A percentile compares a stretch with the other conserved stretches of the same genome.
These are phyloP conservation scores for Drosophila dunni DNA, from an alignment of 1,140 invertebrate genomes.

Conservation along the genomic window DNA sequence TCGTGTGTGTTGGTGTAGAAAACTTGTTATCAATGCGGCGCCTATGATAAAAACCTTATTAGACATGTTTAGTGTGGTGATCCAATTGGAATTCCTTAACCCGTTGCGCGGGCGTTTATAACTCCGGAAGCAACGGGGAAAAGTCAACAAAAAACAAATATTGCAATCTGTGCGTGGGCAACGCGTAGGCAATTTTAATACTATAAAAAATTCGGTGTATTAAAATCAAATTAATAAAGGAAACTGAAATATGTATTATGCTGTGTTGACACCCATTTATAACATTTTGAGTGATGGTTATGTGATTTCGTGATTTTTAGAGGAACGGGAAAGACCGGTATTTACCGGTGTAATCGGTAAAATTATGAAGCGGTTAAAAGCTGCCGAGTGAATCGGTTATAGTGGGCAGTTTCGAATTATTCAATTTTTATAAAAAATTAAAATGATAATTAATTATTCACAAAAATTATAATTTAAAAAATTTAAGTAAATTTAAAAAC, in stretches of 20 bases:
- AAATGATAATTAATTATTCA: not conserved
- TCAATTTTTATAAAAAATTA: not conserved
- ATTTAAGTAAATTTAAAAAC: not conserved
- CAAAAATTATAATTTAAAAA: not conserved
- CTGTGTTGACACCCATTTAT: constrained; percentile 21
- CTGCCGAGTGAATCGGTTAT: not conserved
- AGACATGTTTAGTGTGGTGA: constrained; percentile 65
- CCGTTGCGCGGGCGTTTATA: constrained; percentile 32
- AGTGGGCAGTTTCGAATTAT: too few species aligned
- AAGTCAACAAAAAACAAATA: constrained; percentile 42
- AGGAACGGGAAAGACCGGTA: not conserved
- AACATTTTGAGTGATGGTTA: constrained; percentile 7
- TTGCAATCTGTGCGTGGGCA: constrained; percentile 32
- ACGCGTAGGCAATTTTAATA: constrained; percentile 32
- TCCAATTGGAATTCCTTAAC: constrained; percentile 67
- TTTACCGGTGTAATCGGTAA: not conserved
- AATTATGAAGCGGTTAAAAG: not conserved
- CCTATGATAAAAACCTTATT: constrained; percentile 80
- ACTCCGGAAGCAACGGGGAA: constrained; percentile 3
- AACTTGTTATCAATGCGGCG: constrained; percentile 82
- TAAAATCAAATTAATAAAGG: constrained; percentile 19
- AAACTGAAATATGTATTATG: constrained; percentile 9
- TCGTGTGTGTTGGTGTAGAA: constrained; percentile 62
- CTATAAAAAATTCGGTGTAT: not conserved
- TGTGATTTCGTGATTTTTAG: not conserved